A percentile compares a stretch with the other conserved stretches of the same genome.
phyloP scores from a whole-genome alignment of 2,113 vertebrate species.

The Notarius lentiginosus region DNA sequence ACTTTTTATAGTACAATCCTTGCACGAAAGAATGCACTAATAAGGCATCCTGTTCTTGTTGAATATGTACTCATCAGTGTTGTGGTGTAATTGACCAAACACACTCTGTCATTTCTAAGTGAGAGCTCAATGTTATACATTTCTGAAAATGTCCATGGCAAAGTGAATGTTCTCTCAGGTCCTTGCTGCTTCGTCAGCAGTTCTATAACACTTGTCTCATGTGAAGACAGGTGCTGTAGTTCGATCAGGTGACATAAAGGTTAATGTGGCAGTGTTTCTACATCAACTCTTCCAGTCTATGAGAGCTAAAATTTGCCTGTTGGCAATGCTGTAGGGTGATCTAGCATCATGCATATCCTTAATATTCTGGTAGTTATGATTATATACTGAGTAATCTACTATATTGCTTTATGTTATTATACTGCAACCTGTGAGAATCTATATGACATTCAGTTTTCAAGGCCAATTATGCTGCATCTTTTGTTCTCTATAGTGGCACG shows the following conservation, averaged over 20 bases:
- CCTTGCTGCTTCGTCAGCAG: slow-evolving; percentile 7
- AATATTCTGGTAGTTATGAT: not conserved
- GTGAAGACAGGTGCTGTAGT: slow-evolving; percentile 7
- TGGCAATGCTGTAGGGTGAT: not conserved
- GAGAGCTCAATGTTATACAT: not conserved
- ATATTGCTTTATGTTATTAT: not conserved
- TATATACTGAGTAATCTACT: not conserved
- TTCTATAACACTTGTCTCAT: slow-evolving; percentile 41
- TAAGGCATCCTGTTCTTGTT: not conserved
- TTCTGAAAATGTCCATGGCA: slow-evolving; percentile 2
- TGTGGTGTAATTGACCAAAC: not conserved
- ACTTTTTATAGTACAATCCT: not conserved
- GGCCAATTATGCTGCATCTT: not conserved
- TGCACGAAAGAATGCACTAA: not conserved
- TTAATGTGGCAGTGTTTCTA: not conserved
- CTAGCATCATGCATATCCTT: not conserved
- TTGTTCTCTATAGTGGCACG: not conserved
- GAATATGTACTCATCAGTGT: not conserved
- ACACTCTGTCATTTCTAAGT: not conserved
- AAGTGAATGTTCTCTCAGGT: slow-evolving; percentile 16
- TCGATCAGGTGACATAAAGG: slow-evolving; percentile 16
- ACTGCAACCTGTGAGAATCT: not conserved
- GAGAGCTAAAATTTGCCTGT: not conserved
- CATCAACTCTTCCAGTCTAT: not conserved
- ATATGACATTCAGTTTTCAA: not conserved